Conservation (phyloP, 2,113 vertebrate genomes). For the Bettongia penicillata region DNA sequence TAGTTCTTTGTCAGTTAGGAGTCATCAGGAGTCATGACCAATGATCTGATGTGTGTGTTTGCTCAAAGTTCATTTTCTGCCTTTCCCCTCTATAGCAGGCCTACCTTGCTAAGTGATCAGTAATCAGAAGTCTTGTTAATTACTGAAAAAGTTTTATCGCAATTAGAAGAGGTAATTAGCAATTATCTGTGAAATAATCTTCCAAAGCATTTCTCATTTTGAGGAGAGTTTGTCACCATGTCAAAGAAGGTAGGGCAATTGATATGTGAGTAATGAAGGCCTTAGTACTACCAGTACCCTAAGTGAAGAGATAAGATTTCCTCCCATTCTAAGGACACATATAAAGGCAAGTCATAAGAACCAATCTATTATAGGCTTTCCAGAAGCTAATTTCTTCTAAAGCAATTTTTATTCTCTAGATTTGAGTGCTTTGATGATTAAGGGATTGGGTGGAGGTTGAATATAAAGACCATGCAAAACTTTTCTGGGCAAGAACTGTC, state of each 20-base stretch:
- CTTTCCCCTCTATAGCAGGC: not conserved
- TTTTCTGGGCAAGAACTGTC: not conserved
- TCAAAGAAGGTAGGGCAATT: not conserved
- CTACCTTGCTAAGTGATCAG: not conserved
- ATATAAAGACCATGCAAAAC: not conserved
- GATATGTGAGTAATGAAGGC: not conserved
- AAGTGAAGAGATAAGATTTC: not conserved
- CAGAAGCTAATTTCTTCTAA: not conserved
- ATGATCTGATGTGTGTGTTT: not conserved
- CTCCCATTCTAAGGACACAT: not conserved
- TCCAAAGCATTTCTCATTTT: not conserved
- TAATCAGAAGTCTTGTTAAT: not conserved
- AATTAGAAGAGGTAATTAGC: not conserved
- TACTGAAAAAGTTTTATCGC: not conserved
- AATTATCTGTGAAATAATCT: not conserved
- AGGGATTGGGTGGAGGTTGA: not conserved
- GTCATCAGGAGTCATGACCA: not conserved
- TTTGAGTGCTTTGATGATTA: not conserved
- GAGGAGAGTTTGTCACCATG: not conserved
- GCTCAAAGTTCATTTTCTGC: not conserved
- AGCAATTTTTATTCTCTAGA: not conserved
- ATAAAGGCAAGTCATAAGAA: not conserved
- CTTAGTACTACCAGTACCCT: not conserved
- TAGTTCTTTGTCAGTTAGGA: too few relatives aligned
- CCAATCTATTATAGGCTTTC: not conserved